Evolutionary conservation across 1,140 invertebrate genomes (phyloP).

Genomic region (Cotesia chilonis): DNA sequence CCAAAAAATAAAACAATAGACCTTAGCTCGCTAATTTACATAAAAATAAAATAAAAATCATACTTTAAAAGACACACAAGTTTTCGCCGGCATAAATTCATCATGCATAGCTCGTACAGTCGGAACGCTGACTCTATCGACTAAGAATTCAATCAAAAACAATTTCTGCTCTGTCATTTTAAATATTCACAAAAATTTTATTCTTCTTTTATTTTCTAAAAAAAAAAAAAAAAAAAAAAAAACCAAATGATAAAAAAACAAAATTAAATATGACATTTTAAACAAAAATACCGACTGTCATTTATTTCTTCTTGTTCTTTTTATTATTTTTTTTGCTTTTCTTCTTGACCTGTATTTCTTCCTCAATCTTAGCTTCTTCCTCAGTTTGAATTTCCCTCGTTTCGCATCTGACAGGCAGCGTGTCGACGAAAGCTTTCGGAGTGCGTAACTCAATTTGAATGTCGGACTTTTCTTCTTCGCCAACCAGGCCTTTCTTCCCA

Average conservation of each 20-base stretch:
- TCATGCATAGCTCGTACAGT: slow-evolving; percentile 51
- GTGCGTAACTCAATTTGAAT: slow-evolving; percentile 62
- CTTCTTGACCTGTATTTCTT: slow-evolving; percentile 36
- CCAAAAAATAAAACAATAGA: no score
- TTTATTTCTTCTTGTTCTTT: slow-evolving; percentile 6
- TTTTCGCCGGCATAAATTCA: slow-evolving; percentile 47
- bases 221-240: no score
- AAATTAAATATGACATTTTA: no score
- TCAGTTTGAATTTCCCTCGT: slow-evolving; percentile 61
- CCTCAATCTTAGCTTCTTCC: slow-evolving; percentile 25
- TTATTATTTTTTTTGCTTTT: slow-evolving; percentile 26
- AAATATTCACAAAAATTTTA: slow-evolving; percentile 21
- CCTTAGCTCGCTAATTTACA: no score
- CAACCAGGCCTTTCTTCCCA: slow-evolving; percentile 61
- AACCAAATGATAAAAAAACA: no score
- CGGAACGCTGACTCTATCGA: slow-evolving; percentile 55
- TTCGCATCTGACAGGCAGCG: slow-evolving; percentile 56
- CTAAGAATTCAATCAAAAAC: slow-evolving; percentile 60
- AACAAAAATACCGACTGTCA: no score
- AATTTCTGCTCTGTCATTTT: slow-evolving; percentile 45
- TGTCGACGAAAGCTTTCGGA: slow-evolving; percentile 54
- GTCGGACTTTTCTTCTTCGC: slow-evolving; percentile 58
- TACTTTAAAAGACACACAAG: slow-evolving; percentile 59
- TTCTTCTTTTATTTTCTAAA: slow-evolving; percentile 34
- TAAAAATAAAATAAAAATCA: neutral